Evolutionary conservation across 2,797 vertebrate species (phyloP).

Genomic region (Rachycentron canadum): DNA sequence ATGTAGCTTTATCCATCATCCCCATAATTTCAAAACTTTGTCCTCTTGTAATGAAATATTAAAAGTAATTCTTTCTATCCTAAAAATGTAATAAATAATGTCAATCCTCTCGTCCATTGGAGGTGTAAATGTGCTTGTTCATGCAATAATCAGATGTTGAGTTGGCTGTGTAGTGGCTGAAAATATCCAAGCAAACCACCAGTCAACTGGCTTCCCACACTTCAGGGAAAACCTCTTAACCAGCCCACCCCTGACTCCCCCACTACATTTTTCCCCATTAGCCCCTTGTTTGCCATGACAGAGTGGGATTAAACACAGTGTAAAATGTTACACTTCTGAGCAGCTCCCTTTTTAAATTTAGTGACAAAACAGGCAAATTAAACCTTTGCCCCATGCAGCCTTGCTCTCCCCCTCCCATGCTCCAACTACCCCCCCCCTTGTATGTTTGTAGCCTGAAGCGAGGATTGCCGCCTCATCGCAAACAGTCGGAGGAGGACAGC

Average conservation of each 20-base stretch:
- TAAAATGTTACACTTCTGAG: slow-evolving; percentile 73
- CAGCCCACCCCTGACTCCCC: slow-evolving; percentile 28
- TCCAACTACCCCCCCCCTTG: slow-evolving; percentile 22
- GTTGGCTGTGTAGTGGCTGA: slow-evolving; percentile 26
- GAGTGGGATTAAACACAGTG: slow-evolving; percentile 79
- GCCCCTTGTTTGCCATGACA: slow-evolving; percentile 75
- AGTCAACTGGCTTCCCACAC: slow-evolving; percentile 40
- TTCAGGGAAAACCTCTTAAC: slow-evolving; percentile 52
- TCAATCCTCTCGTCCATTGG: too few relatives aligned
- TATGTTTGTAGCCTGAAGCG: slow-evolving; percentile 79
- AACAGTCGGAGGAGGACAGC: slow-evolving; percentile 68
- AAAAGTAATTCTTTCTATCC: too few relatives aligned
- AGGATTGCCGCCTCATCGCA: slow-evolving; percentile 67
- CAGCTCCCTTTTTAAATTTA: slow-evolving; percentile 70
- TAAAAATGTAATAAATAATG: too few relatives aligned
- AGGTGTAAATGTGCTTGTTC: neutral
- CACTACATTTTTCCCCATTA: slow-evolving; percentile 69
- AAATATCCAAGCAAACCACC: slow-evolving; percentile 39
- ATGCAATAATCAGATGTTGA: neutral
- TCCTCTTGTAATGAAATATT: too few relatives aligned
- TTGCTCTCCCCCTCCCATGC: slow-evolving; percentile 21
- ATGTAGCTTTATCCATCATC: too few relatives aligned
- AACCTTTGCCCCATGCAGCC: slow-evolving; percentile 73
- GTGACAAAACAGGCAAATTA: slow-evolving; percentile 82
- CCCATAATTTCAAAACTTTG: too few relatives aligned